Conservation (phyloP, 2,888 invertebrate genomes). For the Eupithecia subumbrata region DNA sequence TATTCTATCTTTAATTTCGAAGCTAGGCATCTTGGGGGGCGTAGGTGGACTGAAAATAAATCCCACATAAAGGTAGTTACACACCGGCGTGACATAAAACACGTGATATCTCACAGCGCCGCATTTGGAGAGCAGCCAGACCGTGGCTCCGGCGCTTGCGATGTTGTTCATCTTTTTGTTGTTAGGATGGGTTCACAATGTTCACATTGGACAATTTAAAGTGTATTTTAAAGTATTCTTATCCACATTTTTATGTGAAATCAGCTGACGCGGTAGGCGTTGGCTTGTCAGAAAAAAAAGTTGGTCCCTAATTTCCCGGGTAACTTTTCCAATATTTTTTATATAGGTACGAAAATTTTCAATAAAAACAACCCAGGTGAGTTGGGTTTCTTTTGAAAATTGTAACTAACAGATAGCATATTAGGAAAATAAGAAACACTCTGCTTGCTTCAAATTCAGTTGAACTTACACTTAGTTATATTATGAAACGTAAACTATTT, state of each 20-base stretch:
- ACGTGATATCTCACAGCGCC: constrained; percentile 36
- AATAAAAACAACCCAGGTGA: no score
- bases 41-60: neutral
- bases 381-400: no score
- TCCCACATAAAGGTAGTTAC: constrained; percentile 18
- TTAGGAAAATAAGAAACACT: no score
- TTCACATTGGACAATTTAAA: neutral
- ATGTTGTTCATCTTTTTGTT: constrained; percentile 41
- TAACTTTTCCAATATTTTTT: no score
- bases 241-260: neutral
- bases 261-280: neutral
- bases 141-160: constrained; percentile 47
- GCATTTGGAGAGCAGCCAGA: constrained; percentile 49
- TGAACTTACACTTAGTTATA: no score
- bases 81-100: constrained; percentile 35
- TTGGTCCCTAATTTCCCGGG: no score
- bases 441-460: no score
- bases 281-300: neutral
- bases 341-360: no score
- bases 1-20: neutral
- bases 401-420: no score
- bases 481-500: no score
- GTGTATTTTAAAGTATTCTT: neutral
- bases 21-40: neutral
- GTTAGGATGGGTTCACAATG: constrained; percentile 17